Evolutionary conservation across 2,888 invertebrate species (phyloP), one percentile per base, ranked within the genome.

Genomic region (Corbicula japonica): DNA sequence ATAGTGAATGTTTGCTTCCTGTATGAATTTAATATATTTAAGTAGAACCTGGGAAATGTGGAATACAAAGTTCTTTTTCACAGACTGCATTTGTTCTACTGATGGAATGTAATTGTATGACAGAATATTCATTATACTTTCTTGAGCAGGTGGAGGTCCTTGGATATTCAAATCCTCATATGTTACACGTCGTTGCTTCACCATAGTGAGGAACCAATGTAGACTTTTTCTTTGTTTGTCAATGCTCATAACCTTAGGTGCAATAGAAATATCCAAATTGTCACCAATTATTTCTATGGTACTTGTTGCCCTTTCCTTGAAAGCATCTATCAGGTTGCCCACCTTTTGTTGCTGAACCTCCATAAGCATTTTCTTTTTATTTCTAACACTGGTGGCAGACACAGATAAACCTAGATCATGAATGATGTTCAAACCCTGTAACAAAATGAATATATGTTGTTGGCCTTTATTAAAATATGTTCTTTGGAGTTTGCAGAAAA

Each of bases 131-230:
- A 58, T 18, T 21, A 56, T 34, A 26, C 35, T 21, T 35, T 18
- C 12, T 3, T 52, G n/a, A 2, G 28, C 26, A 3, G 32, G 32
- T 10, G 18, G 10, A 18, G 30, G 32, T n/a, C 12, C 6, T 32
- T 5, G 18, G 10, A 48, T 15, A 34, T 63, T 30, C 18, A 62
- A 26, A 46, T 63, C 44, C 18, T 62, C 63, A 54, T 62, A 41
- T 41, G 62, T 60, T 4, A 75, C 35, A 34, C 75, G 61, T 34
- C 52, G 52, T 48, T 75, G 58, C 34, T 75, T 69, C 10, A 54
- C 69, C 62, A 75, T 69, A 2, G 54, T 54, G 6, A 74, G 52
- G 41, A 75, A 75, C 69, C 75, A 75, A 28, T 62, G 75, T 3
- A 75, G 32, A 38, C 68, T 75, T 21, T 75, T 32, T 61, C 68